phyloP scores from a whole-genome alignment of 2,797 vertebrate genomes.

The Anguilla marmorata region DNA sequence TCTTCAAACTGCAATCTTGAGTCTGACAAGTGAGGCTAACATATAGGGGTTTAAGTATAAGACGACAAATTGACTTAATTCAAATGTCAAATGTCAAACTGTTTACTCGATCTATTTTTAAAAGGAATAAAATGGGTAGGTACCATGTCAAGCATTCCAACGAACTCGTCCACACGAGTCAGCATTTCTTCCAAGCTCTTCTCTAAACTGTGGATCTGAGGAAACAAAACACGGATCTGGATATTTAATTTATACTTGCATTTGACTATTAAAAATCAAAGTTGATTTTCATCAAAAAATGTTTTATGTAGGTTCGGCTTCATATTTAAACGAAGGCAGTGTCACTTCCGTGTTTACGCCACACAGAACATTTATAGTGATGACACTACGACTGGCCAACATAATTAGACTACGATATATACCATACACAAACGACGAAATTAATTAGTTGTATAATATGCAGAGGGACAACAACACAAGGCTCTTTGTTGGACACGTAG shows the following conservation, averaged over 20 bases:
- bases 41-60: no score
- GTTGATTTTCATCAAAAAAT: not conserved
- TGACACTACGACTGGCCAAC: not conserved
- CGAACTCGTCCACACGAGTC: conserved; percentile 92
- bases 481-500: conserved; percentile 47
- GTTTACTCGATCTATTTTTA: not conserved
- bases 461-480: conserved; percentile 44
- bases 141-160: conserved; percentile 96
- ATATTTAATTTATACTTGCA: not conserved
- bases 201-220: conserved; percentile 81
- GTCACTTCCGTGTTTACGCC: not conserved
- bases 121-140: conserved; percentile 21
- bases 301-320: not conserved
- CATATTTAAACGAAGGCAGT: not conserved
- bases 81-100: no score
- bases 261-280: not conserved
- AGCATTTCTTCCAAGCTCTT: conserved; percentile 90
- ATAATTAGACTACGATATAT: not conserved
- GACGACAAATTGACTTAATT: not conserved
- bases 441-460: not conserved
- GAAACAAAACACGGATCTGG: conserved; percentile 29
- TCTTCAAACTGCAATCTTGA: not conserved
- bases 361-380: not conserved
- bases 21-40: no score
- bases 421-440: not conserved